phyloP scores from a whole-genome alignment of 2,797 vertebrate genomes.

The Pangasius macronema region DNA sequence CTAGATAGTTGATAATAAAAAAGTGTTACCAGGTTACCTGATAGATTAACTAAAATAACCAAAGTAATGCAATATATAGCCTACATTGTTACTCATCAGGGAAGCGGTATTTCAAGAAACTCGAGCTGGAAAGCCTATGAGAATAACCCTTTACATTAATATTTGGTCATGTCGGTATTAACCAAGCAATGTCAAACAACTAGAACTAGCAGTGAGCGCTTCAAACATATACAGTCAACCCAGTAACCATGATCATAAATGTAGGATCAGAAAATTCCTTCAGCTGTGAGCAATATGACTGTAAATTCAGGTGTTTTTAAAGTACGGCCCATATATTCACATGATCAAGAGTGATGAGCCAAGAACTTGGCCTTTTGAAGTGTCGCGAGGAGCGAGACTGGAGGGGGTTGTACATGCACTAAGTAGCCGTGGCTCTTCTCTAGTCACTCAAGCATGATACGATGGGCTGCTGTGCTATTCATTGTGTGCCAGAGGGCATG shows the following conservation, averaged over 20 bases:
- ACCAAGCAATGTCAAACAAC: neutral
- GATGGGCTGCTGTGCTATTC: constrained; percentile 53
- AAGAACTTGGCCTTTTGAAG: constrained; percentile 41
- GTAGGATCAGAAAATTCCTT: neutral
- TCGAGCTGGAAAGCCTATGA: neutral
- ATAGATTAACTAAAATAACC: neutral
- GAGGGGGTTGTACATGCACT: constrained; percentile 39
- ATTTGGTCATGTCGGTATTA: neutral
- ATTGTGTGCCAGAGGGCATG: constrained; percentile 55
- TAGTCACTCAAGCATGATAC: constrained; percentile 45
- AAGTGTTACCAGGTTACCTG: neutral
- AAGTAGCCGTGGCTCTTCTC: constrained; percentile 31
- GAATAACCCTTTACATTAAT: neutral
- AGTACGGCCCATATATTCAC: neutral
- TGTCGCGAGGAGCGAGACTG: neutral
- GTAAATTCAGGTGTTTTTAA: neutral
- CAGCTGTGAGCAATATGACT: neutral
- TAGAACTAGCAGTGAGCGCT: neutral
- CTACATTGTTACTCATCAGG: neutral
- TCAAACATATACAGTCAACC: neutral
- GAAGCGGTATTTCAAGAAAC: neutral
- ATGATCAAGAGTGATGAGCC: neutral
- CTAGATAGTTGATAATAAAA: neutral
- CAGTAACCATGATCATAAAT: neutral
- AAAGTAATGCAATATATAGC: neutral